A percentile compares a stretch with the other conserved stretches of the same genome.
Conservation (phyloP, 2,797 vertebrate genomes). For the Malacoraja senta region DNA sequence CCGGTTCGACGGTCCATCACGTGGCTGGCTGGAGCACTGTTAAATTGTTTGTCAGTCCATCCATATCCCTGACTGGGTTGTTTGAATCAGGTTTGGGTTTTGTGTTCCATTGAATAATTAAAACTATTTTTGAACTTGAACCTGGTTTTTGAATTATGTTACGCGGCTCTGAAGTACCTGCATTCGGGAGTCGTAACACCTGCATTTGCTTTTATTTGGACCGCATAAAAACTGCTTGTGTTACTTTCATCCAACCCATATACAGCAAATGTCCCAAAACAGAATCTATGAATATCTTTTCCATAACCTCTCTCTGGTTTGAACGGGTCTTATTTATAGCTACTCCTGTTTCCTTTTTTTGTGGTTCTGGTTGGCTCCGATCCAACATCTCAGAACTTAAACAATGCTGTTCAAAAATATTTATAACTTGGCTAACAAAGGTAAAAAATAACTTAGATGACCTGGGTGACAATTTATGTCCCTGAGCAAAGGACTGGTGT, state of each 20-base stretch:
- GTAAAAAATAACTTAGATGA: background rate
- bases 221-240: no score
- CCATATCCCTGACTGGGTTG: no score
- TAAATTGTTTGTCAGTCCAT: no score
- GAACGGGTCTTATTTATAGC: background rate
- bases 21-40: no score
- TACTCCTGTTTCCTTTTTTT: conserved; percentile 13
- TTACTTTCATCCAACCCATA: background rate
- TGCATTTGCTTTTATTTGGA: no score
- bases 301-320: background rate
- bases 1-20: no score
- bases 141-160: no score
- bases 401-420: conserved; percentile 19
- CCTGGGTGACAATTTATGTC: background rate
- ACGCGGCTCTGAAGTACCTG: no score
- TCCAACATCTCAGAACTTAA: conserved; percentile 7
- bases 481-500: background rate
- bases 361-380: background rate
- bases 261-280: background rate
- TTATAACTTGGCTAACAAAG: background rate
- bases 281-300: conserved; percentile 4
- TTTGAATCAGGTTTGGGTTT: no score
- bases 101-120: no score
- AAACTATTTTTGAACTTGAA: no score
- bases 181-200: no score